Conservation (phyloP, 2,113 vertebrate species). For the Perccottus glenii region DNA sequence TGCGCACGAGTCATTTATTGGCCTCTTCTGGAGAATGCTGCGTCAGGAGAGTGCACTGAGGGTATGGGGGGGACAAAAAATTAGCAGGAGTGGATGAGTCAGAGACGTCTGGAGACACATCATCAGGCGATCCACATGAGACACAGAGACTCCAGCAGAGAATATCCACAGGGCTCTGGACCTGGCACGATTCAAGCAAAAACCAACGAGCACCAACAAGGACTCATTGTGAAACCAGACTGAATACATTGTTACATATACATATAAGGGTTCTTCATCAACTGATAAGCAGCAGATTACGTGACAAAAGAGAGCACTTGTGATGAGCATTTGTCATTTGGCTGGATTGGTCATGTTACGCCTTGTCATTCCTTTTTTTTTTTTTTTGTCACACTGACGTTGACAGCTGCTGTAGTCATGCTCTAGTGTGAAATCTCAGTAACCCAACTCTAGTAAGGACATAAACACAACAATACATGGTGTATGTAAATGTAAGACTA, state of each 20-base stretch:
- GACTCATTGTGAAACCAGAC: neutral
- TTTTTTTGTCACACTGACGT: neutral
- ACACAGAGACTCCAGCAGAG: conserved; percentile 16
- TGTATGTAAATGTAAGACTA: no score
- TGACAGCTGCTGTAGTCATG: neutral
- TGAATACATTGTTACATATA: neutral
- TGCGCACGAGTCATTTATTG: conserved; percentile 1
- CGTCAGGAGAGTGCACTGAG: conserved; percentile 16
- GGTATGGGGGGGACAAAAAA: conserved; percentile 4
- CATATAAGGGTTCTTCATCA: neutral
- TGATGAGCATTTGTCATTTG: neutral
- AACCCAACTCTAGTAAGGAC: neutral
- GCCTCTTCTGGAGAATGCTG: conserved; percentile 12
- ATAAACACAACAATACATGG: no score
- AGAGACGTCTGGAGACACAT: conserved; percentile 20
- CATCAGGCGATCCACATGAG: conserved; percentile 25
- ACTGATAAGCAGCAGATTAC: neutral
- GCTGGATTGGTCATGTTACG: neutral
- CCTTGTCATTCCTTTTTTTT: neutral
- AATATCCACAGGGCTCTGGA: neutral
- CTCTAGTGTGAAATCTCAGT: neutral
- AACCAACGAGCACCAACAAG: neutral
- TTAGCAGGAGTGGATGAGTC: conserved; percentile 28
- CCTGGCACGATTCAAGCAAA: neutral
- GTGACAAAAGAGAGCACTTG: neutral